Base-by-base conservation (phyloP, 1,140 invertebrate genomes). In the Patella vulgata region DNA sequence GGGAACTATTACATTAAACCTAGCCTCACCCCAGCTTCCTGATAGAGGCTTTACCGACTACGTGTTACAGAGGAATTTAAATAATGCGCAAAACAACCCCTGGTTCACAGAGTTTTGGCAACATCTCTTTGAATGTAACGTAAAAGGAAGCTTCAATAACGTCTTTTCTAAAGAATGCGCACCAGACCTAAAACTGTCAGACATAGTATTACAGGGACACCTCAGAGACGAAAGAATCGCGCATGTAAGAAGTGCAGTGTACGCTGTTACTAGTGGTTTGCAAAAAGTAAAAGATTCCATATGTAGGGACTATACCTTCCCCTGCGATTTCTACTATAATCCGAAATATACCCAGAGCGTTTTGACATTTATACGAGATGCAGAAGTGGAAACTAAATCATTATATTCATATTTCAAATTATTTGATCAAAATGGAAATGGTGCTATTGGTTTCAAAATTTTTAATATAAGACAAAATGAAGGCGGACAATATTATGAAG, bases 21-120 rank as follows among this genome's bases (percentile, higher is more conserved):
- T 75, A 46, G 63, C 8, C 40, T 59, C 12, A 42, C 58, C 12
- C 40, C 53, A 1, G 51, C 59, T 36, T 27, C 42, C 17, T 23
- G 46, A 28, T 31, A 21, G 33, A 11, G 30, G 30, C 12, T 70
- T 75, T 42, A 44, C 42, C 21, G 12, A 51, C 1, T 65, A 74
- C 30, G 28, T 79, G 14, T 25, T 36, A 25, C 14, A 63, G 9
- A 64, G 64, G 27, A 54, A 39, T 5, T 67, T 67, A 1, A 19
- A 46, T 0, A 23, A 44, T 3, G 46, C 68, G 11, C 43, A 52
- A 14, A 43, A 43, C n/a, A 75, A 75, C 58, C 68, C 68, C 11
- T 79, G 75, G 76, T 78, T 77, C 59, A 42, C 59, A 14, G 67
- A 77, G 48, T 78, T 74, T 50, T 79, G 74, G 70, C 63, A 73